These are phyloP conservation scores for Diadumene lineata DNA, from an alignment of 92 coral and sea anemone genomes.

Conservation along the genomic window DNA sequence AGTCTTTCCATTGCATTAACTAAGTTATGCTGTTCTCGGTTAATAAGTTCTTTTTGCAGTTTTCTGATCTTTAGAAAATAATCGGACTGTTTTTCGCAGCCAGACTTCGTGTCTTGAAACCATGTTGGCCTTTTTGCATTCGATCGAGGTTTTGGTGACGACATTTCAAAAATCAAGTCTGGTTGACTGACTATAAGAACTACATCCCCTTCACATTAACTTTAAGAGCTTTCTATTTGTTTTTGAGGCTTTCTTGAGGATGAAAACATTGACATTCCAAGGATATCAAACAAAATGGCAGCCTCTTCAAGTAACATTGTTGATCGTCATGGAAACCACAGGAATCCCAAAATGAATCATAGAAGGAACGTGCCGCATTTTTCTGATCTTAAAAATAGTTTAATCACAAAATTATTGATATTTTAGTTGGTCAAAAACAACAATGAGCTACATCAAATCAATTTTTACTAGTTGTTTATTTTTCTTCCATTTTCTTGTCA, in stretches of 20 bases:
- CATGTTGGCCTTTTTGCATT: slow-evolving; percentile 55
- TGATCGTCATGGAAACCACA: slow-evolving; percentile 34
- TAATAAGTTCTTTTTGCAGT: slow-evolving; percentile 82
- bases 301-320: background rate
- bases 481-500: too few relatives aligned
- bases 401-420: too few relatives aligned
- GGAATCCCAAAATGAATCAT: slow-evolving; percentile 17
- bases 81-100: slow-evolving; percentile 86
- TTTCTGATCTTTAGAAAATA: slow-evolving; percentile 84
- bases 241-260: background rate
- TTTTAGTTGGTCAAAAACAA: too few relatives aligned
- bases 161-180: slow-evolving; percentile 23
- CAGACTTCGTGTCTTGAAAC: slow-evolving; percentile 86
- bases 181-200: background rate
- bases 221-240: background rate
- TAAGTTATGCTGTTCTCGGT: slow-evolving; percentile 88
- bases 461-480: background rate
- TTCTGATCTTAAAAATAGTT: too few relatives aligned
- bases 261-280: background rate
- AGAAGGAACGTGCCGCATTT: background rate
- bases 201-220: background rate
- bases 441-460: too few relatives aligned
- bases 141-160: slow-evolving; percentile 23
- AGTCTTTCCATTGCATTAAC: slow-evolving; percentile 92
- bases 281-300: slow-evolving; percentile 33